Evolutionary conservation across 2,888 invertebrate genomes (phyloP).

Genomic region (Apamea sordens): DNA sequence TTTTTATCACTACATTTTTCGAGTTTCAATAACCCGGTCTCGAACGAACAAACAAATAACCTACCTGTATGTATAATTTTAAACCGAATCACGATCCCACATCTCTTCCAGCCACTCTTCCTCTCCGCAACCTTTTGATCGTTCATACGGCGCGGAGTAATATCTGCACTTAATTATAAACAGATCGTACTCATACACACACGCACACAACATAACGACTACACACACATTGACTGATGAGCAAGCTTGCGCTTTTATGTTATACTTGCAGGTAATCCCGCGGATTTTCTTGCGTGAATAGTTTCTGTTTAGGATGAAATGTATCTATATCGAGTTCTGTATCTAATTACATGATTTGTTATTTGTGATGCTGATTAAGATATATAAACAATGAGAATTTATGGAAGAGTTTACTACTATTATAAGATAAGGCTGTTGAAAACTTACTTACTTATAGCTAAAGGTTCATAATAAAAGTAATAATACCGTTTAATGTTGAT

Average conservation of each 20-base stretch:
- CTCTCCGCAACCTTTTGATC: constrained; percentile 63
- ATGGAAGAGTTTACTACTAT: neutral
- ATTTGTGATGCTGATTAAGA: neutral
- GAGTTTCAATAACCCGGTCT: too few relatives aligned
- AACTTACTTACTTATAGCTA: neutral
- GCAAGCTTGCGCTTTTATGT: constrained; percentile 31
- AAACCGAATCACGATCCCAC: neutral
- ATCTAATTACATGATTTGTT: neutral
- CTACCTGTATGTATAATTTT: neutral
- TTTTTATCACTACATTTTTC: neutral
- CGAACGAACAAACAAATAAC: too few relatives aligned
- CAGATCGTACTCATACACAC: constrained; percentile 48
- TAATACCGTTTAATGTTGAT: neutral
- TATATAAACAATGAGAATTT: neutral
- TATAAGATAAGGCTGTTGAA: neutral
- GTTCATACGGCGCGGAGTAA: constrained; percentile 61
- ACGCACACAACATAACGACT: constrained; percentile 1
- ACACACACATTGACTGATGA: constrained; percentile 8
- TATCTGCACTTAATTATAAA: constrained; percentile 65
- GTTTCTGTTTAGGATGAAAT: neutral
- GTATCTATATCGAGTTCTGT: too few relatives aligned
- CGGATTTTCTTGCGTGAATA: constrained; percentile 1
- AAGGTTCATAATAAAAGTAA: neutral
- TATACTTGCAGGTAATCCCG: neutral
- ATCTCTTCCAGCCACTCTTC: constrained; percentile 36